phyloP scores from a whole-genome alignment of 2,888 invertebrate genomes.

The Agrotis puta region DNA sequence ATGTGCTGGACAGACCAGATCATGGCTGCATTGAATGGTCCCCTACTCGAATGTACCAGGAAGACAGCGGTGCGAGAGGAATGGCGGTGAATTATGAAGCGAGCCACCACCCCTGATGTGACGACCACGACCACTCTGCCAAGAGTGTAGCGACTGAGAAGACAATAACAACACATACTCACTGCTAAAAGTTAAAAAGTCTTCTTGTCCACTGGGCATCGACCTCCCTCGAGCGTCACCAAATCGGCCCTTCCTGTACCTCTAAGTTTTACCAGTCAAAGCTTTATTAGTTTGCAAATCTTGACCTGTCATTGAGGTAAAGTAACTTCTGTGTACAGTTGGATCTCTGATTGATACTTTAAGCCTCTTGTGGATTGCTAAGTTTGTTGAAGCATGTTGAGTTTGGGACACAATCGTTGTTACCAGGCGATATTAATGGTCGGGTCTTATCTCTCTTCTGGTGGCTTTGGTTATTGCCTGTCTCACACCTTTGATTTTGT shows the following conservation, averaged over 20 bases:
- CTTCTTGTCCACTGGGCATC: background rate
- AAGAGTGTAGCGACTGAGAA: too few relatives aligned
- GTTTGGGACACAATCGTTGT: slow-evolving; percentile 37
- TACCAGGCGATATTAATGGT: slow-evolving; percentile 47
- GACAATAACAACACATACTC: too few relatives aligned
- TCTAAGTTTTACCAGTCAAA: background rate
- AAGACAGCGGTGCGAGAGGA: too few relatives aligned
- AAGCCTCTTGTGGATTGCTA: slow-evolving; percentile 48
- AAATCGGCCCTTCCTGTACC: background rate
- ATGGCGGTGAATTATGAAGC: too few relatives aligned
- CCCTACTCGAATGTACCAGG: too few relatives aligned
- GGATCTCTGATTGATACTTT: slow-evolving; percentile 55
- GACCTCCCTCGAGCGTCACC: too few relatives aligned
- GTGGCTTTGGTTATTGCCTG: slow-evolving; percentile 27
- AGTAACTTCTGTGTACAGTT: slow-evolving; percentile 42
- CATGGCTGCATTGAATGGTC: too few relatives aligned
- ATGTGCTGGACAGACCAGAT: too few relatives aligned
- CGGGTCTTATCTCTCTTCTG: slow-evolving; percentile 29
- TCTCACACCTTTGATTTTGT: background rate
- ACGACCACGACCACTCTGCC: too few relatives aligned
- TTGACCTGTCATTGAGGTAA: slow-evolving; percentile 29
- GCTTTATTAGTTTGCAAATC: slow-evolving; percentile 30
- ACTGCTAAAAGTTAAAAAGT: background rate
- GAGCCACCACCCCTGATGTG: too few relatives aligned
- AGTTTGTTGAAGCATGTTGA: slow-evolving; percentile 52